Base-by-base conservation (phyloP, 1,140 invertebrate genomes). In the Asbolus verrucosus region DNA sequence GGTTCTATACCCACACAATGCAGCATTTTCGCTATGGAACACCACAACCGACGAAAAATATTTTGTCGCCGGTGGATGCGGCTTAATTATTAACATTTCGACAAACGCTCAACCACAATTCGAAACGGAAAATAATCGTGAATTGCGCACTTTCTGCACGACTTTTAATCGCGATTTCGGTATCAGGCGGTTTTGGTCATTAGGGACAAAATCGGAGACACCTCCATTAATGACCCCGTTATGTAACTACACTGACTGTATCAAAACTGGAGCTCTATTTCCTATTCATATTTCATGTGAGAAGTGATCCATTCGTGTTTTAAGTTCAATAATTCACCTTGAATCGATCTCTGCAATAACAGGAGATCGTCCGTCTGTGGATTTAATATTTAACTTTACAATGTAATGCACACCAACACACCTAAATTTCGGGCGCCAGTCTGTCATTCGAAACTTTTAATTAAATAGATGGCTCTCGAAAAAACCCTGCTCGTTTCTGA, bases 211-310 rank as follows among this genome's bases (percentile, higher is more conserved):
- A 54, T n/a, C 11, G 19, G 46, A 54, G 21, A 54, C 46, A 54
- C 46, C n/a, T 54, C 21, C 8, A 27, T 24, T 50, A 50, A 6
- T 54, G 46, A 24, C 46, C 11, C 46, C 19, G 46, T 54, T 54
- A 54, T 11, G 46, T 27, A 54, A 54, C 46, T 46, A 27, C 19
- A 54, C 46, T 54, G 46, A 24, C 46, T 27, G n/a, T 13, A n/a
- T 54, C 18, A 27, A 24, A 27, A 54, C 21, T 27, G 1, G 11
- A n/a, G 46, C 18, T 54, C 41, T n/a, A n/a, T n/a, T 16, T 38
- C 5, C 41, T 46, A n/a, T 54, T 54, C 21, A 54, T 54, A 27
- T 54, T 54, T 54, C 19, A 54, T 27, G 46, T 54, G 46, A 54
- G 46, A 54, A 54, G 27, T 54, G 46, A 54, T 54, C 46, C 46